Evolutionary conservation across 2,888 invertebrate genomes (phyloP).

Genomic region (Chymomyza caudatula): DNA sequence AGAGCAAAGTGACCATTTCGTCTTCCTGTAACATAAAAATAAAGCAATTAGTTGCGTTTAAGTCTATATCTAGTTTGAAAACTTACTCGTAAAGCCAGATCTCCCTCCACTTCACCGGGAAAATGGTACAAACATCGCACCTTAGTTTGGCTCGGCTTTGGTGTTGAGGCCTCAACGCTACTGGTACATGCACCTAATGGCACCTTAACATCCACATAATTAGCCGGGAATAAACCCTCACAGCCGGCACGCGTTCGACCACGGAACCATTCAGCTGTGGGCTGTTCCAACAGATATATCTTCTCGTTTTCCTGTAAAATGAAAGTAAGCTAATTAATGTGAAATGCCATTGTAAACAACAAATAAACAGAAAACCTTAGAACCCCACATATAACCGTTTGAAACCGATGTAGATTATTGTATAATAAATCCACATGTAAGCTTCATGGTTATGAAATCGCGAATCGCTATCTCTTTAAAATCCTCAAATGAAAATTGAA

Average conservation of each 20-base stretch:
- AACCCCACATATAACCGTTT: too few relatives aligned
- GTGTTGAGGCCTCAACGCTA: conserved; percentile 1
- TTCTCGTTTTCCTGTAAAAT: conserved; percentile 84
- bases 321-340: conserved; percentile 12
- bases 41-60: not conserved
- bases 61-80: not conserved
- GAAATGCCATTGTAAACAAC: not conserved
- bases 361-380: too few relatives aligned
- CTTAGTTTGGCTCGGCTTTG: conserved; percentile 28
- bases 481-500: too few relatives aligned
- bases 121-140: conserved; percentile 87
- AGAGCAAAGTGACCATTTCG: conserved; percentile 82
- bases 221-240: conserved; percentile 90
- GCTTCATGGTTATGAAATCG: too few relatives aligned
- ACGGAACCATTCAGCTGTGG: conserved; percentile 89
- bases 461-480: too few relatives aligned
- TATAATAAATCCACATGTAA: too few relatives aligned
- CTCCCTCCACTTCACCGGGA: conserved; percentile 81
- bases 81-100: conserved; percentile 80
- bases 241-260: conserved; percentile 83
- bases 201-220: conserved; percentile 87
- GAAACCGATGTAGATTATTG: too few relatives aligned
- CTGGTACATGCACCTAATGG: conserved; percentile 79
- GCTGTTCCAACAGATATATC: conserved; percentile 83
- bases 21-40: conserved; percentile 79